Evolutionary conservation across 2,797 vertebrate genomes (phyloP), one percentile per base, ranked within the genome.

Genomic region (Poeciliopsis gracilis): DNA sequence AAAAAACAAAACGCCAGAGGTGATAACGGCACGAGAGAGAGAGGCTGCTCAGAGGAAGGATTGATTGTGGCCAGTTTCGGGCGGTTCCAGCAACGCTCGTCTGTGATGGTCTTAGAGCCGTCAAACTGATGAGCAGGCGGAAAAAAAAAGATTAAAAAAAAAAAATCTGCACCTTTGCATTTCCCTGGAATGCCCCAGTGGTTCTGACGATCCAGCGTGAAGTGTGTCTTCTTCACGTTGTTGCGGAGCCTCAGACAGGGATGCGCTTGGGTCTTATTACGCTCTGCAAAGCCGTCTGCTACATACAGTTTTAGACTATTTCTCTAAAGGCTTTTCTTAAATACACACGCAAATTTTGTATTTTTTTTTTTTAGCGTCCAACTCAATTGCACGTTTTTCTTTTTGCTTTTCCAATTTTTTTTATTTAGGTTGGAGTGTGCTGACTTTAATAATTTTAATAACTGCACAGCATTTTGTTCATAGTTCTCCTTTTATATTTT

Each of bases 101-200:
- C 88, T 89, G 86, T 74, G 88, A 91, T 86, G 85, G 88, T 84
- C 89, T 89, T 87, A 90, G 86, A 93, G 87, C 91, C 70, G 90
- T 92, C 86, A 90, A 93, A 94, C 78, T 94, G 94, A 94, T 95
- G 94, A 95, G 84, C 86, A 38, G 82, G 89, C 90, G 11, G 43
- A 13, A 45, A 45, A 45, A 45, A 12, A 11, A 11, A 10, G 11
- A 41, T 41, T 41, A 9, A 18, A 83, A 91, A 91, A 87, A 72
- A 75, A 84, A 87, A 89, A 93, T 87, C 89, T 88, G 91, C 91
- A 92, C 86, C 89, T 94, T 92, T 93, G 93, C 91, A 90, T 91
- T 94, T 94, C 91, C 87, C 90, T 88, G 89, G 86, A 91, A 90
- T 84, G 81, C 75, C 87, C 87, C 77, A 82, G 83, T 79, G 88